A percentile compares a stretch with the other conserved stretches of the same genome.
Evolutionary conservation across 2,113 vertebrate species (phyloP).

Genomic region (Perognathus longimembris): DNA sequence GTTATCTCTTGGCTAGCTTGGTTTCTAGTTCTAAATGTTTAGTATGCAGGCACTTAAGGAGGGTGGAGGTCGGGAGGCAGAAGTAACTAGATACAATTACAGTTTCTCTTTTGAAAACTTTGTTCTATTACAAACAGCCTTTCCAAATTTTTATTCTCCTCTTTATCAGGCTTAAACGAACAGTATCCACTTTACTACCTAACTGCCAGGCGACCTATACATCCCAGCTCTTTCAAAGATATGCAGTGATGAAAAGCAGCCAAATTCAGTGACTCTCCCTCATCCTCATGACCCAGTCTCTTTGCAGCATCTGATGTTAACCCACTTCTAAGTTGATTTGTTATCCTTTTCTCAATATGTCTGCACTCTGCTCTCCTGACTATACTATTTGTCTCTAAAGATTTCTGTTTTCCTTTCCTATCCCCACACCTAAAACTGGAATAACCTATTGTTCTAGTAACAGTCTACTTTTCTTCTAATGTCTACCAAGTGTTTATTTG

Average conservation of each 20-base stretch:
- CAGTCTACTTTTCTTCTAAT: not conserved
- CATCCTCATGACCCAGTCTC: not conserved
- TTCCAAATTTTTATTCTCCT: slow-evolving; percentile 52
- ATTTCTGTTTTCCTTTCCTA: not conserved
- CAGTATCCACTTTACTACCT: not conserved
- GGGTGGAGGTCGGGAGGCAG: not conserved
- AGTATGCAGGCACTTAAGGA: not conserved
- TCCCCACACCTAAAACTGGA: not conserved
- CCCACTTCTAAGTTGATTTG: not conserved
- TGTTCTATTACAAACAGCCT: slow-evolving; percentile 30
- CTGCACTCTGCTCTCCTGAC: not conserved
- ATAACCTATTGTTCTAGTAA: not conserved
- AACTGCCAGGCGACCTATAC: not conserved
- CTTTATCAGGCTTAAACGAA: slow-evolving; percentile 17
- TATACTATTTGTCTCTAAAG: not conserved
- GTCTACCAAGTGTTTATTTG: not conserved
- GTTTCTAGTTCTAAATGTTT: slow-evolving; percentile 47
- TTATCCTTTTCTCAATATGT: not conserved
- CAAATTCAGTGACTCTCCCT: not conserved
- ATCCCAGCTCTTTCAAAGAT: not conserved
- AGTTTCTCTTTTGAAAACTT: slow-evolving; percentile 58
- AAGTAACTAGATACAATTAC: slow-evolving; percentile 45
- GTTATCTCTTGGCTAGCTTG: not conserved
- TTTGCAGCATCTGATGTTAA: not conserved
- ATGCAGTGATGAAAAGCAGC: not conserved